Conservation (phyloP, 2,797 vertebrate species). For the Otus scops region DNA sequence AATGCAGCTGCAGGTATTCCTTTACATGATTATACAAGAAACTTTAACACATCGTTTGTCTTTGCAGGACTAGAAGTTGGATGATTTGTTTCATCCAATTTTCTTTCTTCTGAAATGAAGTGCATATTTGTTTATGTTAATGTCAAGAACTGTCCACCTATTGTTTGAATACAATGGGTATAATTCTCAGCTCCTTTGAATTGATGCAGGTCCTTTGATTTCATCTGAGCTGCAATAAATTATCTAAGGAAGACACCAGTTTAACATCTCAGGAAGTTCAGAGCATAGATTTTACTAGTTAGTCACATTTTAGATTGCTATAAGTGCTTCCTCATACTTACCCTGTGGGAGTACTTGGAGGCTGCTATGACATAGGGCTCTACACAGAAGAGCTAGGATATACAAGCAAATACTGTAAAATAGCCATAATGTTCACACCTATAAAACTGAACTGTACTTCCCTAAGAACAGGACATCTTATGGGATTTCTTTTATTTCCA, state of each 20-base stretch:
- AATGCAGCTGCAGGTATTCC: not conserved
- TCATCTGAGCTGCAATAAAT: not conserved
- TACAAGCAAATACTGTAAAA: not conserved
- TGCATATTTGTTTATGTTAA: not conserved
- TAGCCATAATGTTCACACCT: not conserved
- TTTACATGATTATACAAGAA: slow-evolving; percentile 15
- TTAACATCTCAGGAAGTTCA: not conserved
- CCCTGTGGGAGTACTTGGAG: not conserved
- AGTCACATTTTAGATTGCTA: not conserved
- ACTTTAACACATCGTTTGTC: not conserved
- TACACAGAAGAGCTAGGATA: not conserved
- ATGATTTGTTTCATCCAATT: not conserved
- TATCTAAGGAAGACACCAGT: not conserved
- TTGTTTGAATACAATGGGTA: not conserved
- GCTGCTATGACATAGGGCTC: not conserved
- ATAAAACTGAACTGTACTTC: not conserved
- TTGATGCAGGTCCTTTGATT: not conserved
- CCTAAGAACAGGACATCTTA: not conserved
- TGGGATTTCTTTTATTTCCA: not conserved
- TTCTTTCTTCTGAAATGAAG: not conserved
- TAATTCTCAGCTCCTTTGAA: not conserved
- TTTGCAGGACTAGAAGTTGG: not conserved
- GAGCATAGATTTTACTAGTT: not conserved
- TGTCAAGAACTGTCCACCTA: not conserved
- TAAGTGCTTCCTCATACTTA: not conserved